Base-by-base conservation (phyloP, 64 coral and sea anemone species). In the Astreopora myriophthalma region DNA sequence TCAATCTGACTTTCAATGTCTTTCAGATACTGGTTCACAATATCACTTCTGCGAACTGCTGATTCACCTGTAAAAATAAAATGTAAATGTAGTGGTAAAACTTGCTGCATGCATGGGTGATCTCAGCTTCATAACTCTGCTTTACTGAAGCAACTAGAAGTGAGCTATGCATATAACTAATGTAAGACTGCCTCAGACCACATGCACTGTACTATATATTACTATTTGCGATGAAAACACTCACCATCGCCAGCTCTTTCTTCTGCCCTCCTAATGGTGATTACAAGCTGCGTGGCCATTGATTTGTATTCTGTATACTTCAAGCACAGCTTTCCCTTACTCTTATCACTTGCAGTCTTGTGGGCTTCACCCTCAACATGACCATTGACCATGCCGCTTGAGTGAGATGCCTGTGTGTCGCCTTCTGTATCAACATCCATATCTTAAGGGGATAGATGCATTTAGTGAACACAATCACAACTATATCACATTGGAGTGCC, bases 11-110 rank as follows among this genome's bases (percentile, higher is more conserved):
- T 82, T 80, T 93, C 90, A 73, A 98, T 95, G 37, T 92, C 72
- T 48, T 93, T 93, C 8, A 98, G 90, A 57, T 98, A 98, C 96
- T 93, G 95, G 48, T 98, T 98, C 23, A 98, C 93, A 85, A 98
- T 73, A 32, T 90, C 93, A 51, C 90, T 95, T 92, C 96, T 82
- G 24, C 96, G 86, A 4, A 98, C 36, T 33, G 91, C 86, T 61
- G 92, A 58, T 10, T 74, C 94, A 58, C 92, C 94, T 92, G 30
- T 23, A 55, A 42, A 83, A 22, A 64, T 7, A 20, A 75, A 10
- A 42, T 11, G 34, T 34, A 87, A 48, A 34, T 60, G 20, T 64
- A 46, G 11, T 46, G n/a, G n/a, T n/a, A n/a, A n/a, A n/a, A n/a
- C n/a, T n/a, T n/a, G n/a, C n/a, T n/a, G n/a, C n/a, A n/a, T n/a